Conservation (phyloP, 2,113 vertebrate genomes). For the Lampris incognitus region DNA sequence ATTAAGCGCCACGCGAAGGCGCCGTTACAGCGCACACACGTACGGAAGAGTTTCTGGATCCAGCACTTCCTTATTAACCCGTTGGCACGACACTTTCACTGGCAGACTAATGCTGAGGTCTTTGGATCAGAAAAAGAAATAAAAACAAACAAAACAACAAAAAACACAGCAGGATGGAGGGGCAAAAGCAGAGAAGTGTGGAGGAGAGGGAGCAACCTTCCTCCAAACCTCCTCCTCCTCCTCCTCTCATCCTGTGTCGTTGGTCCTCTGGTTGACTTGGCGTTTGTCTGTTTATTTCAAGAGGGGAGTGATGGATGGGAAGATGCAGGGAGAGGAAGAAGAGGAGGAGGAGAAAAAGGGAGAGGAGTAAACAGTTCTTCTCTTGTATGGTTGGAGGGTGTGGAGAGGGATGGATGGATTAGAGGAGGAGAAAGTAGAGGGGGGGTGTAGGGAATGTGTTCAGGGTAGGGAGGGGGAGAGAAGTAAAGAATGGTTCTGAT, state of each 20-base stretch:
- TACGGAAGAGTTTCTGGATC: constrained; percentile 33
- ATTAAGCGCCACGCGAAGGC: background rate
- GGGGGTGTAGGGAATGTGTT: constrained; percentile 22
- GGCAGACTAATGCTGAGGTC: constrained; percentile 72
- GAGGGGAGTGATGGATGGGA: constrained; percentile 11
- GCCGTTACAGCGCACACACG: constrained; percentile 38
- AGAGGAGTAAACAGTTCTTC: constrained; percentile 59
- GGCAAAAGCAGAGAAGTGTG: background rate
- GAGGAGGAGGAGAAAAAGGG: background rate
- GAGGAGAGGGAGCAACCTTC: background rate
- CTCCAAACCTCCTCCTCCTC: background rate
- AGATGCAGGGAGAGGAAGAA: constrained; percentile 2
- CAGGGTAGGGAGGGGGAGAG: constrained; percentile 40
- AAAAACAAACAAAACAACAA: background rate
- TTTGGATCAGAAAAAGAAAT: constrained; percentile 56
- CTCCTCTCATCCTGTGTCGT: constrained; percentile 51
- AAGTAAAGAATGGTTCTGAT: constrained; percentile 72
- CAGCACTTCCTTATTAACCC: constrained; percentile 38
- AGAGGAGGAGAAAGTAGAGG: constrained; percentile 26
- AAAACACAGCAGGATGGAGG: constrained; percentile 28
- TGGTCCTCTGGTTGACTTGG: constrained; percentile 63
- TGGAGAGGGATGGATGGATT: constrained; percentile 13
- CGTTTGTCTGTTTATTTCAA: constrained; percentile 43
- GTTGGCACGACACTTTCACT: constrained; percentile 61
- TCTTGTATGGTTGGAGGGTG: constrained; percentile 50